Evolutionary conservation across 2,113 vertebrate genomes (phyloP).

Genomic region (Pangasianodon hypophthalmus): DNA sequence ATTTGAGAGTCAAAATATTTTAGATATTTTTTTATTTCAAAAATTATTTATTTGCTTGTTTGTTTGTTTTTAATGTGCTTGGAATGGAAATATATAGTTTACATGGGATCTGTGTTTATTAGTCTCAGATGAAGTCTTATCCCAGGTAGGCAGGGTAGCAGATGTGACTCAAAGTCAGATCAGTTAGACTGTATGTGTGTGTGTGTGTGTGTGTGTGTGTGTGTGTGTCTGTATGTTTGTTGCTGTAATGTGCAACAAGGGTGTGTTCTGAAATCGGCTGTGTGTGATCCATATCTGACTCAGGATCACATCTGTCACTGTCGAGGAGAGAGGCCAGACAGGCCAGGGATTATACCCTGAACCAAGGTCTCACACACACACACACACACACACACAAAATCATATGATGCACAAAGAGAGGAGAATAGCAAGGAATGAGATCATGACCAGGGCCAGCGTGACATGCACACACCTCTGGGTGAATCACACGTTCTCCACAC

Average conservation of each 20-base stretch:
- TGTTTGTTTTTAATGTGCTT: background rate
- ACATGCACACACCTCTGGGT: background rate
- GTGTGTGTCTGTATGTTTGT: conserved; percentile 37
- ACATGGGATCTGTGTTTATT: background rate
- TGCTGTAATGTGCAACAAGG: conserved; percentile 1
- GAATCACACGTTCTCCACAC: background rate
- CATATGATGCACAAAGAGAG: background rate
- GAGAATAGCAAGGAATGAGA: background rate
- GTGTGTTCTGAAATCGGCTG: conserved; percentile 26
- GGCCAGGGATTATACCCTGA: conserved; percentile 40
- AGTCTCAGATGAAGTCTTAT: background rate
- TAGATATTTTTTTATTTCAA: background rate
- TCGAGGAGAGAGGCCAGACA: conserved; percentile 33
- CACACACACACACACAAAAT: background rate
- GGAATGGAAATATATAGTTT: background rate
- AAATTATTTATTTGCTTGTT: background rate
- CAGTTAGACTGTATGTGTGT: conserved; percentile 29
- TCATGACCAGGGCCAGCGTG: background rate
- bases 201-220: conserved; percentile 37
- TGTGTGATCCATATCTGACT: conserved; percentile 37
- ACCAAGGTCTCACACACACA: conserved; percentile 26
- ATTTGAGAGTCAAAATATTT: background rate
- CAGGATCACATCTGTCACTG: conserved; percentile 51
- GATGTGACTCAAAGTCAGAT: background rate
- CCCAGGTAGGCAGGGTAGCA: background rate